Base-by-base conservation (phyloP, 2,888 invertebrate species). In the Apantesis nais region DNA sequence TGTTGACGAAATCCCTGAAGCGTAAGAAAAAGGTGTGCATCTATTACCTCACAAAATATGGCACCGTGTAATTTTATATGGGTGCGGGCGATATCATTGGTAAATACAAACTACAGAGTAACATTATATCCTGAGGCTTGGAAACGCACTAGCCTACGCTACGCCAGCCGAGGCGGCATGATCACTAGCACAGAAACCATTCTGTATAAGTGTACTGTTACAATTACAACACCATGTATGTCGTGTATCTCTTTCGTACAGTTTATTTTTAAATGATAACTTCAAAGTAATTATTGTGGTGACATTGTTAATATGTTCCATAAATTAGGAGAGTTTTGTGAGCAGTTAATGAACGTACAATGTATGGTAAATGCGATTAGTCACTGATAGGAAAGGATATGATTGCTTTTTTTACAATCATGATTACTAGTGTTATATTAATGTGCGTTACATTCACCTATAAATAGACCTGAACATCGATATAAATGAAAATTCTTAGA, bases 71-170 rank as follows among this genome's bases (percentile, higher is more conserved):
- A 92, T 88, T 86, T 88, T 91, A 92, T 91, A 92, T 86, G 89
- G 89, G 86, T 88, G 85, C 86, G 81, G 87, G 69, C 88, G 88
- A 89, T 93, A 93, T 92, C 93, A 93, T 90, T 93, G 90, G 92
- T 92, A 89, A 87, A 89, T 87, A 88, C 83, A 83, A 90, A 89
- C 84, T 90, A 83, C 84, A 80, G 78, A 83, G 93, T 87, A 93
- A 94, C 86, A 86, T 85, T 88, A 94, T 92, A 91, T 85, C 85
- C 80, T 76, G 75, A 77, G 83, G 78, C 79, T 82, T 83, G 82
- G 83, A 80, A 82, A 82, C 82, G 86, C 85, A 86, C 22, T 72
- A 63, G 82, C 80, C 84, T 85, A 83, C 85, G 81, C 84, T 85
- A 83, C 85, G 81, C 83, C 77, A 80, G 75, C 66, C 68, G 75